phyloP scores from a whole-genome alignment of 2,113 vertebrate genomes.

The Zonotrichia leucophrys region DNA sequence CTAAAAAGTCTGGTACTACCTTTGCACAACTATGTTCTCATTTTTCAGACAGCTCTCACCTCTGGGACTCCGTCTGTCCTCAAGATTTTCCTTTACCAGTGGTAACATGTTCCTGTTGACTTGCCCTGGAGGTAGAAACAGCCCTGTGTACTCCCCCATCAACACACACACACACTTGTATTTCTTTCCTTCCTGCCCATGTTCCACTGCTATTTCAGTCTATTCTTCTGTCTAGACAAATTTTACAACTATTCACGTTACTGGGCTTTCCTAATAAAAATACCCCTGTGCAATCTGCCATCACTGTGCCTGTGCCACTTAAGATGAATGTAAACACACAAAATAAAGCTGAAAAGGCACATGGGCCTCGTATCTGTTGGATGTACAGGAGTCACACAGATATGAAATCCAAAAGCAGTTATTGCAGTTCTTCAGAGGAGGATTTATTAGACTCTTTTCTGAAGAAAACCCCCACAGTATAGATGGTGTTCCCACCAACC shows the following conservation, averaged over 20 bases:
- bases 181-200: neutral
- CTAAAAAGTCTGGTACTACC: neutral
- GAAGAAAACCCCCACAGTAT: neutral
- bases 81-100: neutral
- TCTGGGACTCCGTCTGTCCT: neutral
- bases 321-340: neutral
- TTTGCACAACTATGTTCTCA: neutral
- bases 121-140: neutral
- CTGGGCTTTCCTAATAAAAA: neutral
- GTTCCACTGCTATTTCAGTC: neutral
- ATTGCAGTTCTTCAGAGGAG: neutral
- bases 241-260: neutral
- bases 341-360: neutral
- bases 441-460: neutral
- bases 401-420: neutral
- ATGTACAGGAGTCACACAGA: neutral
- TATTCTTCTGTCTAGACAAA: constrained; percentile 1
- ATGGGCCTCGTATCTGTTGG: neutral
- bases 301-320: neutral
- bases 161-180: neutral
- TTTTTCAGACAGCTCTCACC: constrained; percentile 12
- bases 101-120: neutral
- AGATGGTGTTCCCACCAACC: neutral
- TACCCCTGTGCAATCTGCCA: neutral
- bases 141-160: neutral